A percentile compares a stretch with the other conserved stretches of the same genome.
Evolutionary conservation across 2,888 invertebrate genomes (phyloP).

Genomic region (Cheilosia variabilis): DNA sequence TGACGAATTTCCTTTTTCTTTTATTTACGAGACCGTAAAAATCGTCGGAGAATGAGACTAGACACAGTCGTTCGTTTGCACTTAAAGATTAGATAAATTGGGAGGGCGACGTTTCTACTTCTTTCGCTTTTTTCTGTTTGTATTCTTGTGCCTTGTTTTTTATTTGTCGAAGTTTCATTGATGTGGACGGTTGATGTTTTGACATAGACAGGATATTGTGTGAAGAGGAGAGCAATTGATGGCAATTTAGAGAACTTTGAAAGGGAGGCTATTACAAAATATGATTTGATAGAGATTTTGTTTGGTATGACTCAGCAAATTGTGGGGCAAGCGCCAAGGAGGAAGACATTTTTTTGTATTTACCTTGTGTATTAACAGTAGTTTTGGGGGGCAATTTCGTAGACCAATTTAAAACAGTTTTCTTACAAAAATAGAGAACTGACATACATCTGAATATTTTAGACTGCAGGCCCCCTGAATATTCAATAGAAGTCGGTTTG

Average conservation of each 20-base stretch:
- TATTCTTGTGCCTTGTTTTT: neutral
- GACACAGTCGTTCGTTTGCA: slow-evolving; percentile 48
- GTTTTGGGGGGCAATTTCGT: too few relatives aligned
- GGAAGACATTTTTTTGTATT: neutral
- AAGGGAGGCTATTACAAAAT: slow-evolving; percentile 15
- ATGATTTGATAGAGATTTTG: slow-evolving; percentile 18
- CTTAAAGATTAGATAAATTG: slow-evolving; percentile 56
- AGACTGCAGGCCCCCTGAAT: too few relatives aligned
- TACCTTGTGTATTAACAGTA: too few relatives aligned
- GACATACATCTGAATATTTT: too few relatives aligned
- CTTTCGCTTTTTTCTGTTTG: neutral
- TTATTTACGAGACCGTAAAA: slow-evolving; percentile 34
- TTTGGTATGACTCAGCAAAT: slow-evolving; percentile 13
- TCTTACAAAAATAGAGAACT: too few relatives aligned
- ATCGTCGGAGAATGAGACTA: slow-evolving; percentile 30
- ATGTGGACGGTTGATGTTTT: slow-evolving; percentile 58
- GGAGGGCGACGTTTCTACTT: neutral
- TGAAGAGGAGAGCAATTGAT: slow-evolving; percentile 28
- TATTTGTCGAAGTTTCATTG: slow-evolving; percentile 54
- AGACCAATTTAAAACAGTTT: too few relatives aligned
- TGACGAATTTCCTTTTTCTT: slow-evolving; percentile 32
- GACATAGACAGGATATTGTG: slow-evolving; percentile 40
- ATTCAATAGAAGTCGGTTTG: too few relatives aligned
- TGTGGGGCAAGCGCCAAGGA: neutral
- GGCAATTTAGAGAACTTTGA: slow-evolving; percentile 36